Conservation (phyloP, 2,797 vertebrate species). For the Xiphophorus birchmanni region DNA sequence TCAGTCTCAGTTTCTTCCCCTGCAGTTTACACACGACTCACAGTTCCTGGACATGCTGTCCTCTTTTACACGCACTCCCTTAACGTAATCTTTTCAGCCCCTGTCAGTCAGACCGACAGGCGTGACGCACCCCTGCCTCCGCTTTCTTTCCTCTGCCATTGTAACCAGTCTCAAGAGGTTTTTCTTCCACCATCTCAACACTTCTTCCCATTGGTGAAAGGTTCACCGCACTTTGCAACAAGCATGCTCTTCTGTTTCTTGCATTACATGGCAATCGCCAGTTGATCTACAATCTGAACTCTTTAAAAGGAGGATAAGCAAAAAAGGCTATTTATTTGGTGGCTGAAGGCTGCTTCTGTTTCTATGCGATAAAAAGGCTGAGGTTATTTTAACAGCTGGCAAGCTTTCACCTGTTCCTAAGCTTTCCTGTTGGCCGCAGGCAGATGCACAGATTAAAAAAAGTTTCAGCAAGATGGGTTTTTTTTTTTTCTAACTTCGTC, state of each 20-base stretch:
- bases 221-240: slow-evolving; percentile 16
- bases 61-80: slow-evolving; percentile 31
- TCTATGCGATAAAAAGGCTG: slow-evolving; percentile 58
- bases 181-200: slow-evolving; percentile 39
- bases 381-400: slow-evolving; percentile 70
- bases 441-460: slow-evolving; percentile 40
- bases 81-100: slow-evolving; percentile 46
- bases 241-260: slow-evolving; percentile 17
- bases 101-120: slow-evolving; percentile 53
- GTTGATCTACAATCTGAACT: slow-evolving; percentile 46
- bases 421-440: slow-evolving; percentile 28
- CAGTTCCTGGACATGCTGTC: slow-evolving; percentile 41
- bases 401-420: slow-evolving; percentile 58
- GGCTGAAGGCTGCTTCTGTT: slow-evolving; percentile 71
- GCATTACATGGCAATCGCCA: slow-evolving; percentile 3
- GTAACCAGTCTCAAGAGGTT: slow-evolving; percentile 12
- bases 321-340: slow-evolving; percentile 13
- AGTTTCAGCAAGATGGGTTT: not conserved
- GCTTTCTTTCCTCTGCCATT: slow-evolving; percentile 27
- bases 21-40: slow-evolving; percentile 34
- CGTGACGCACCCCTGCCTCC: slow-evolving; percentile 28
- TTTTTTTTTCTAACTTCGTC: slow-evolving; percentile 17
- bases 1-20: slow-evolving; percentile 7
- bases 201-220: slow-evolving; percentile 22
- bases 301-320: slow-evolving; percentile 53